phyloP scores from a whole-genome alignment of 2,113 vertebrate genomes.

The Excalfactoria chinensis region DNA sequence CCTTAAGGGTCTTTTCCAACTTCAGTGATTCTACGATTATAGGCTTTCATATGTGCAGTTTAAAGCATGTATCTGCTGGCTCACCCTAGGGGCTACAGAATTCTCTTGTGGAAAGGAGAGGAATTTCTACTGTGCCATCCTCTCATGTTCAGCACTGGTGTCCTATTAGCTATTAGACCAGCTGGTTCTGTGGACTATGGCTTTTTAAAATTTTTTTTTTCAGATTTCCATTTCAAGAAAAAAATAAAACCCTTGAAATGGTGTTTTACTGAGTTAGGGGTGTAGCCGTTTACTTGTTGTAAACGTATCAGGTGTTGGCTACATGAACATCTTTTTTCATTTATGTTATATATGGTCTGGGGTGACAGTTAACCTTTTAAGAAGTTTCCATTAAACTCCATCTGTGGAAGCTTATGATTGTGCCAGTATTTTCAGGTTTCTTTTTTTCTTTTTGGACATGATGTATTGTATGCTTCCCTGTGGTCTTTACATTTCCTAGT shows the following conservation, averaged over 20 bases:
- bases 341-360: background rate
- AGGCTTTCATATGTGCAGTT: accelerated
- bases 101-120: background rate
- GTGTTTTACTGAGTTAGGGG: background rate
- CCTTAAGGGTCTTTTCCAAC: no score
- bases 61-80: background rate
- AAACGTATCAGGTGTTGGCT: background rate
- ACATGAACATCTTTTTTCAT: background rate
- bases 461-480: background rate
- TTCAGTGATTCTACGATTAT: no score
- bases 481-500: background rate
- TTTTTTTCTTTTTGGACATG: background rate
- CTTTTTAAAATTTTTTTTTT: background rate
- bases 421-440: background rate
- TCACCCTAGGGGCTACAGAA: background rate
- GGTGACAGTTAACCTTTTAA: background rate
- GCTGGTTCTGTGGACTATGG: background rate
- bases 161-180: background rate
- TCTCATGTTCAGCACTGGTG: background rate
- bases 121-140: background rate
- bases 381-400: background rate
- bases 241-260: background rate
- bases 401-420: background rate
- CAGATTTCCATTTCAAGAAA: background rate
- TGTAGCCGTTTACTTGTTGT: background rate